Evolutionary conservation across 2,113 vertebrate species (phyloP).

Genomic region (Polypterus senegalus): DNA sequence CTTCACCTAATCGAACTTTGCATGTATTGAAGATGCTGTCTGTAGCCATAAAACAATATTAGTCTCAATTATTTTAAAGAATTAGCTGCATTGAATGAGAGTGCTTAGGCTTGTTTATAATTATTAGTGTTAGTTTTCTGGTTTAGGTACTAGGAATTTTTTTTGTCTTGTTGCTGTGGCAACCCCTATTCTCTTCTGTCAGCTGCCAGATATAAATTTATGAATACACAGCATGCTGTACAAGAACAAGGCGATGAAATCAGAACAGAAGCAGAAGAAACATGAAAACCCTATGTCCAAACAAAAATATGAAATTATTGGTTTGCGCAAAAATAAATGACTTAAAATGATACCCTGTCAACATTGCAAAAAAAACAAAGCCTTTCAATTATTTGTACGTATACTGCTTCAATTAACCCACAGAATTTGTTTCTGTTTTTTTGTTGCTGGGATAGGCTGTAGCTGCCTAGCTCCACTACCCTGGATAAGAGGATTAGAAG

Average conservation of each 20-base stretch:
- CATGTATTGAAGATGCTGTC: not conserved
- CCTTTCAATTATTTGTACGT: no score
- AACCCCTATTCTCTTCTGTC: conserved; percentile 48
- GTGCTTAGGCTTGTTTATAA: conserved; percentile 43
- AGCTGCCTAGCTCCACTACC: no score
- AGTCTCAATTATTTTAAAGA: not conserved
- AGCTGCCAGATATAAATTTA: conserved; percentile 50
- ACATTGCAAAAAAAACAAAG: no score
- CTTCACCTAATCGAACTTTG: not conserved
- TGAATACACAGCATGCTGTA: conserved; percentile 37
- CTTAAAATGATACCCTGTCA: no score
- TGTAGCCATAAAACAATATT: not conserved
- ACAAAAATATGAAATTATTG: no score
- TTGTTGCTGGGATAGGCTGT: no score
- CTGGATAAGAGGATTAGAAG: no score
- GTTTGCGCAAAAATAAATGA: no score
- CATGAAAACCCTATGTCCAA: no score
- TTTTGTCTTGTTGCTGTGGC: conserved; percentile 47
- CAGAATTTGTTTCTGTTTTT: no score
- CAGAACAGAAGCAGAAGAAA: not conserved
- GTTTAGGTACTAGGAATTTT: conserved; percentile 25
- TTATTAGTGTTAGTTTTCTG: conserved; percentile 45
- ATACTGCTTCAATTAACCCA: no score
- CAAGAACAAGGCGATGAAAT: conserved; percentile 30
- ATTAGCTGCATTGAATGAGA: conserved; percentile 12